Conservation (phyloP, 1,140 invertebrate species). For the Pseudomyrmex flavicornis region DNA sequence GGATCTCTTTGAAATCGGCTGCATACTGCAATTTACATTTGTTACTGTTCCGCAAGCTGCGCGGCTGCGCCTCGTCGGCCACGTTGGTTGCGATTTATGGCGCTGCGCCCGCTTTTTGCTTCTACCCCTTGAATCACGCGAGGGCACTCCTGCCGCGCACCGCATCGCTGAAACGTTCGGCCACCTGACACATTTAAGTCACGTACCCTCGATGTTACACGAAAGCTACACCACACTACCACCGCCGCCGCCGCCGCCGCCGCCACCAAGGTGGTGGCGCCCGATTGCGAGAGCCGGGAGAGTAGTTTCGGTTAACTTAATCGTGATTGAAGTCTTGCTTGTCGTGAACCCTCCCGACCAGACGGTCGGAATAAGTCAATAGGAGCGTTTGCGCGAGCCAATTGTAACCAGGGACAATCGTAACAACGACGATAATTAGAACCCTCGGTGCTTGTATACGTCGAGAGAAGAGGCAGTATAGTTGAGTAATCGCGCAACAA, state of each 20-base stretch:
- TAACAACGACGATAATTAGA: constrained; percentile 50
- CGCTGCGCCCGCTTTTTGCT: constrained; percentile 38
- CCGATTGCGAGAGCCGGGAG: constrained; percentile 38
- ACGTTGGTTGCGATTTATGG: constrained; percentile 45
- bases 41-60: constrained; percentile 23
- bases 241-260: too few relatives aligned
- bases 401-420: constrained; percentile 55
- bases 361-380: constrained; percentile 54
- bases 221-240: constrained; percentile 18
- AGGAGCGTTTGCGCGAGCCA: constrained; percentile 41
- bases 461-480: constrained; percentile 13
- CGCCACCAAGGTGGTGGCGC: neutral
- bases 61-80: constrained; percentile 12
- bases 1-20: constrained; percentile 27
- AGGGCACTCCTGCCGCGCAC: neutral
- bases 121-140: constrained; percentile 51
- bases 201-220: constrained; percentile 50
- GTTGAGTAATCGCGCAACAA: constrained; percentile 45
- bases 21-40: constrained; percentile 42
- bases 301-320: constrained; percentile 44
- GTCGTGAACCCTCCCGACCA: constrained; percentile 31
- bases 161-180: constrained; percentile 24
- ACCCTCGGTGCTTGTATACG: constrained; percentile 27
- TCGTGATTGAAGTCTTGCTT: constrained; percentile 55
- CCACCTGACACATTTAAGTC: constrained; percentile 58